phyloP scores from a whole-genome alignment of 2,113 vertebrate species.

The Monopterus albus region DNA sequence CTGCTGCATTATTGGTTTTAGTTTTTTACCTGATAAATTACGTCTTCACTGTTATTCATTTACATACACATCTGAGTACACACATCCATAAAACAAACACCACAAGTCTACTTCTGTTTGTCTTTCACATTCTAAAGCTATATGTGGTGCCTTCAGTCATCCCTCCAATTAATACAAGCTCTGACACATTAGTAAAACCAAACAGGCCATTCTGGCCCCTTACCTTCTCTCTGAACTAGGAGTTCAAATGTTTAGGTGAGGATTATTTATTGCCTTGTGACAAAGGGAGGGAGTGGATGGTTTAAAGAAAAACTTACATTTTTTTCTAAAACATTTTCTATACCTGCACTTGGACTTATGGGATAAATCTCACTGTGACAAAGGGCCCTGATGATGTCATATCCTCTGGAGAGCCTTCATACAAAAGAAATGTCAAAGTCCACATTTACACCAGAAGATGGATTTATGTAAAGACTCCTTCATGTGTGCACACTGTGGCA shows the following conservation, averaged over 20 bases:
- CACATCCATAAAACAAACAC: background rate
- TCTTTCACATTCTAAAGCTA: conserved; percentile 24
- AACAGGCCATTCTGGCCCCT: conserved; percentile 45
- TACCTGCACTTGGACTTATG: conserved; percentile 32
- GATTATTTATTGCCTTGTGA: conserved; percentile 56
- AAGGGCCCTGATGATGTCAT: conserved; percentile 57
- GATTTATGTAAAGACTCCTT: conserved; percentile 43
- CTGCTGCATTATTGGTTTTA: conserved; percentile 13
- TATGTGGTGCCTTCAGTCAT: conserved; percentile 55
- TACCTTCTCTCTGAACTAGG: conserved; percentile 46
- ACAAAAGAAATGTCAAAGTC: conserved; percentile 48
- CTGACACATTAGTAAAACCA: conserved; percentile 70
- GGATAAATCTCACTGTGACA: conserved; percentile 33
- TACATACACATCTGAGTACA: background rate
- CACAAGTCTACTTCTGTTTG: conserved; percentile 36
- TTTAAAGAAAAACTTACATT: conserved; percentile 31
- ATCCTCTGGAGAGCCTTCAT: conserved; percentile 45
- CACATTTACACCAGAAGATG: conserved; percentile 30
- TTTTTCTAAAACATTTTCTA: conserved; percentile 64
- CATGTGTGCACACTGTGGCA: conserved; percentile 5
- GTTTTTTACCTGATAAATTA: background rate
- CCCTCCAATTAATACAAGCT: conserved; percentile 59
- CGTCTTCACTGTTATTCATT: conserved; percentile 5
- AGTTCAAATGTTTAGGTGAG: conserved; percentile 65
- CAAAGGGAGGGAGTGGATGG: conserved; percentile 45